A percentile compares a stretch with the other conserved stretches of the same genome.
phyloP scores from a whole-genome alignment of 2,888 invertebrate species.

The Ophion slaviceki region DNA sequence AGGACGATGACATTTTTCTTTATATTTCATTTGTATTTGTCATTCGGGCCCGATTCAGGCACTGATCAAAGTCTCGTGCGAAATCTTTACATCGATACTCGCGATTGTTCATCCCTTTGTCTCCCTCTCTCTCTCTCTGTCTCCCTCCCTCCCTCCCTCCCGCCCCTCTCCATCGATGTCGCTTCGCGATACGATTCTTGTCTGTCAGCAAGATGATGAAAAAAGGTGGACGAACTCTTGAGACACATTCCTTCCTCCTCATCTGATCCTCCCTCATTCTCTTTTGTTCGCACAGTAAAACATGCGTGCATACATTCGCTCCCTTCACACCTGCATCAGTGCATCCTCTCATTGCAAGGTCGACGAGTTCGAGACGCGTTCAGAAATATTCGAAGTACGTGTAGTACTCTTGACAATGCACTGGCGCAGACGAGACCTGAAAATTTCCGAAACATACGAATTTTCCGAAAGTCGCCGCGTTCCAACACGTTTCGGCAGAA shows the following conservation, averaged over 20 bases:
- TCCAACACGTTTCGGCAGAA: not conserved
- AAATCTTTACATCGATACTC: not conserved
- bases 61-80: constrained; percentile 12
- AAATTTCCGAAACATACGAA: constrained; percentile 2
- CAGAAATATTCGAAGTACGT: too few relatives aligned
- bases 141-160: too few relatives aligned
- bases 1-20: constrained; percentile 1
- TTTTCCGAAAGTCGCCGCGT: not conserved
- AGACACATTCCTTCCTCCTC: not conserved
- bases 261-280: not conserved
- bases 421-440: not conserved
- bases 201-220: not conserved
- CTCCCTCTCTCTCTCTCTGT: too few relatives aligned
- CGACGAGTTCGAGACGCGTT: not conserved
- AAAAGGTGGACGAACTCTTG: not conserved
- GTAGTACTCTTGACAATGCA: constrained; percentile 9
- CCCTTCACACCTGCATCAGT: not conserved
- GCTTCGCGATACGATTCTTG: not conserved
- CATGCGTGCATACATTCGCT: not conserved
- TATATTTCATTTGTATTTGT: not conserved
- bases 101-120: not conserved
- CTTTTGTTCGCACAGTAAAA: not conserved
- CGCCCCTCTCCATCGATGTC: not conserved
- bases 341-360: not conserved
- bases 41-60: not conserved